A percentile compares a stretch with the other conserved stretches of the same genome.
Conservation (phyloP, 2,113 vertebrate species). For the Aviceda subcristata region DNA sequence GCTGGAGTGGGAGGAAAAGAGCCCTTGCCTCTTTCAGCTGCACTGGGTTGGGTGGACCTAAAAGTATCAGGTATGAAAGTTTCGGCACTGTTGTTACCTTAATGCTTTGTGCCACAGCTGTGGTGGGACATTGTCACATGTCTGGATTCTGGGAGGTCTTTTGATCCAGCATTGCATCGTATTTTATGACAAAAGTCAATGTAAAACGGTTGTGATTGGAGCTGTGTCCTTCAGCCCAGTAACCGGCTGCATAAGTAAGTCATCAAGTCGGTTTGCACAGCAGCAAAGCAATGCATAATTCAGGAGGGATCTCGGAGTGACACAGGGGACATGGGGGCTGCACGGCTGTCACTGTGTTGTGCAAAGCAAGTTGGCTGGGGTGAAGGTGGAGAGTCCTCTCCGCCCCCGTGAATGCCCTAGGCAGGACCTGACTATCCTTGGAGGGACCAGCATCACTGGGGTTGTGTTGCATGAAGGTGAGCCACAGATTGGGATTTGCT, state of each 20-base stretch:
- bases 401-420: too few species aligned
- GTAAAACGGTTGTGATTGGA: neutral
- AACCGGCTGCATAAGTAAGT: neutral
- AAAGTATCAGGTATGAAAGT: neutral
- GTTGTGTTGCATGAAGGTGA: neutral
- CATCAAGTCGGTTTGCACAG: neutral
- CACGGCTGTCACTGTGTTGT: accelerated
- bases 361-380: neutral
- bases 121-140: neutral
- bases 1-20: neutral
- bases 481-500: neutral
- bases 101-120: neutral
- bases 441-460: neutral
- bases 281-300: neutral
- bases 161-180: neutral
- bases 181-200: neutral
- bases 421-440: neutral
- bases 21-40: neutral
- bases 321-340: neutral
- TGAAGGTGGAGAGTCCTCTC: neutral
- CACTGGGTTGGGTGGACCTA: neutral
- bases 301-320: neutral
- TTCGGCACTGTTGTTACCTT: neutral
- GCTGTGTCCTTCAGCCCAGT: neutral
- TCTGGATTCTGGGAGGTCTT: neutral